These are phyloP conservation scores for Aquatica leii DNA, from an alignment of 2,888 invertebrate species.

Conservation along the genomic window DNA sequence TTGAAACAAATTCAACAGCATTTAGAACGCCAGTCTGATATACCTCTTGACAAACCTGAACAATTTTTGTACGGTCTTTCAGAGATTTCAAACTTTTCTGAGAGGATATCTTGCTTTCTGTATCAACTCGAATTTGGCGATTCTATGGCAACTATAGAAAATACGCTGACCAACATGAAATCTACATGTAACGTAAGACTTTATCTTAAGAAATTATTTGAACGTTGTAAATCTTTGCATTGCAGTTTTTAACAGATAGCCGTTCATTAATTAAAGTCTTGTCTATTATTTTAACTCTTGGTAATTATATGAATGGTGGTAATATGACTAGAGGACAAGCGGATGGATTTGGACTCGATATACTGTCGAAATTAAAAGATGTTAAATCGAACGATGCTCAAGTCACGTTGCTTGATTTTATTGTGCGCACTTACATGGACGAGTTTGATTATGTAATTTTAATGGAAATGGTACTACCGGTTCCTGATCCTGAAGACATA, in stretches of 20 bases:
- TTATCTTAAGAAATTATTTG: background rate
- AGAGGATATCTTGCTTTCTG: constrained; percentile 91
- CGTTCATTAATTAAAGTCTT: constrained; percentile 82
- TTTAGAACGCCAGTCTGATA: constrained; percentile 72
- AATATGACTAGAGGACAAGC: constrained; percentile 93
- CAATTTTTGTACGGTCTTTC: constrained; percentile 89
- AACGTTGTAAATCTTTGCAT: background rate
- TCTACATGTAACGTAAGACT: constrained; percentile 78
- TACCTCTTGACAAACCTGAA: constrained; percentile 90
- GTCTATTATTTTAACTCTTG: constrained; percentile 88
- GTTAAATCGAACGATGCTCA: constrained; percentile 84
- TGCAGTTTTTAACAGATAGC: constrained; percentile 78
- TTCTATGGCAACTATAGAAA: constrained; percentile 79
- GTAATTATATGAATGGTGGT: constrained; percentile 98
- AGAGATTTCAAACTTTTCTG: constrained; percentile 87
- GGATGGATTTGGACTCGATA: constrained; percentile 94
- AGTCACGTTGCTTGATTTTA: constrained; percentile 84
- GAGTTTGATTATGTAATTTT: constrained; percentile 68
- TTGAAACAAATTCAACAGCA: constrained; percentile 79
- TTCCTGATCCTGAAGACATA: constrained; percentile 92
- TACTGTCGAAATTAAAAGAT: constrained; percentile 89
- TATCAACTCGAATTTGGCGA: constrained; percentile 93
- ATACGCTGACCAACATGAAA: constrained; percentile 85
- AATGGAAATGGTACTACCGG: constrained; percentile 72
- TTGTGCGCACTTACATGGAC: constrained; percentile 82